Conservation (phyloP, 2,797 vertebrate genomes). For the Psittacula derbiana region DNA sequence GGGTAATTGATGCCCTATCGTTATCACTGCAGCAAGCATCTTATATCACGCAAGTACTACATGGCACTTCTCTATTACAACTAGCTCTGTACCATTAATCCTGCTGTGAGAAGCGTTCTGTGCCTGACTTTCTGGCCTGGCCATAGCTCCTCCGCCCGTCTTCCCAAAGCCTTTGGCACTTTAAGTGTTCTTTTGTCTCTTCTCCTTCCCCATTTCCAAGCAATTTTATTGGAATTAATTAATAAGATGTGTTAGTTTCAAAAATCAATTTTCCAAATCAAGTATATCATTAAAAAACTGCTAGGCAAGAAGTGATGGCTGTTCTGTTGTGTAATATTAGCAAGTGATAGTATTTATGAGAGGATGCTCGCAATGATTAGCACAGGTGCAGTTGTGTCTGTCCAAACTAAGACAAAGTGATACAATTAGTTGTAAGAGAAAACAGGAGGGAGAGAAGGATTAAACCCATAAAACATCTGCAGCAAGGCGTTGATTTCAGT, state of each 20-base stretch:
- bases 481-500: not conserved
- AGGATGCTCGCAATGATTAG: not conserved
- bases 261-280: not conserved
- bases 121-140: not conserved
- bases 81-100: not conserved
- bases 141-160: not conserved
- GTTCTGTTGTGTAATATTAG: not conserved
- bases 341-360: not conserved
- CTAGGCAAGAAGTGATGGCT: not conserved
- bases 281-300: not conserved
- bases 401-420: not conserved
- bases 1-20: not conserved
- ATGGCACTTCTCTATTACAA: not conserved
- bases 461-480: not conserved
- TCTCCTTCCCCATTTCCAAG: not conserved
- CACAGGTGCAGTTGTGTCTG: not conserved
- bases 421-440: slow-evolving; percentile 9
- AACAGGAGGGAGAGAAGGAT: not conserved
- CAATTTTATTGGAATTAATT: not conserved
- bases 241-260: not conserved
- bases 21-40: not conserved
- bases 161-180: not conserved
- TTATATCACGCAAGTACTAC: not conserved
- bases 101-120: not conserved
- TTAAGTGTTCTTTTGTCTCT: not conserved